Evolutionary conservation across 2,888 invertebrate species (phyloP).

Genomic region (Odontocolon sp.): DNA sequence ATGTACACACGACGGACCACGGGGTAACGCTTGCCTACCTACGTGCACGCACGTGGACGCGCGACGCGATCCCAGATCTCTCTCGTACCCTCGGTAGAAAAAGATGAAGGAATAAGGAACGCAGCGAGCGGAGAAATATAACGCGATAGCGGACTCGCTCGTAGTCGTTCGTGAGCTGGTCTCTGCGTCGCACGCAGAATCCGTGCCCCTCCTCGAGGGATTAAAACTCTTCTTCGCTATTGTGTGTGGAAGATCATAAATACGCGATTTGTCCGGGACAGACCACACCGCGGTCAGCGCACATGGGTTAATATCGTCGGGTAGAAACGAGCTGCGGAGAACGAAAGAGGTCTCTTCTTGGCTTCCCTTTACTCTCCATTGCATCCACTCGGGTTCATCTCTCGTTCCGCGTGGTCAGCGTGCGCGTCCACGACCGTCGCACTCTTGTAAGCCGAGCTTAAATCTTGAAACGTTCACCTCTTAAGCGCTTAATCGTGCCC

Average conservation of each 20-base stretch:
- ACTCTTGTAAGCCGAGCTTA: conserved; percentile 68
- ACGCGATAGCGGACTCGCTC: conserved; percentile 61
- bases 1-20: conserved; percentile 71
- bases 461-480: conserved; percentile 67
- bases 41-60: conserved; percentile 66
- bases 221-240: conserved; percentile 75
- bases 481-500: conserved; percentile 71
- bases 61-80: conserved; percentile 41
- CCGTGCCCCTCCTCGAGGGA: conserved; percentile 63
- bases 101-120: not conserved
- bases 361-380: conserved; percentile 20
- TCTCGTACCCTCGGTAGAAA: conserved; percentile 1
- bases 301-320: conserved; percentile 63
- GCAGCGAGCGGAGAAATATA: conserved; percentile 67
- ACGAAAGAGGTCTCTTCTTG: too few species aligned
- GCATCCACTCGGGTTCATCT: not conserved
- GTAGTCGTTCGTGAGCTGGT: conserved; percentile 9
- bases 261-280: conserved; percentile 78
- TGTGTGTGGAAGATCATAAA: conserved; percentile 76
- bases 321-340: too few species aligned
- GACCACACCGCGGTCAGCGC: conserved; percentile 69
- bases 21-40: conserved; percentile 60
- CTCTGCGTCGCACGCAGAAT: conserved; percentile 16
- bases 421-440: conserved; percentile 16
- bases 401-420: not conserved